Evolutionary conservation across 2,888 invertebrate species (phyloP).

Genomic region (Pseudolycoriella hygida): DNA sequence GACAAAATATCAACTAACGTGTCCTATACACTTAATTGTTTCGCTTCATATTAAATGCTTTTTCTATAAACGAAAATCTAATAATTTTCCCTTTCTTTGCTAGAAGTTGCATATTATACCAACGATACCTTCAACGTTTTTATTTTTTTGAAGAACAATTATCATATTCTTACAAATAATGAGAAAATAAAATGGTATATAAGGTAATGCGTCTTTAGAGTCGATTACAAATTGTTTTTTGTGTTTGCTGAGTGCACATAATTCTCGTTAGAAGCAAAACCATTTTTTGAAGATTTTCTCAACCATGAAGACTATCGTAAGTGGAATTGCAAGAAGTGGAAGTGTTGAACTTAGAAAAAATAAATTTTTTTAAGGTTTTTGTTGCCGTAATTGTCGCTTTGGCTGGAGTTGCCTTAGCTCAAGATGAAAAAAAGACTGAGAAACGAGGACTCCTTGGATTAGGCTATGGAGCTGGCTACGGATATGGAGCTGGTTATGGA

Average conservation of each 20-base stretch:
- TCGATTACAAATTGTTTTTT: not conserved
- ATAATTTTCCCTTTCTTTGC: constrained; percentile 4
- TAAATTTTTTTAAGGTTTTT: too few relatives aligned
- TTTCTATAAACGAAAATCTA: not conserved
- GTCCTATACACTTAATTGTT: too few relatives aligned
- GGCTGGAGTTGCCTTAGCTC: not conserved
- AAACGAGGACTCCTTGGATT: constrained; percentile 4
- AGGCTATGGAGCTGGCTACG: not conserved
- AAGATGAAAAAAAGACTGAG: constrained; percentile 4
- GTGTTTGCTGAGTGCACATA: not conserved
- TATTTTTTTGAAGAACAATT: not conserved
- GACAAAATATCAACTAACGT: too few relatives aligned
- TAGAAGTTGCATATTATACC: not conserved
- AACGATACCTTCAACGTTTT: not conserved
- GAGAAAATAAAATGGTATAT: not conserved
- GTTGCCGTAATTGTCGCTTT: not conserved
- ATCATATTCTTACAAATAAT: not conserved
- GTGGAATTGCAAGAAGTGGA: too few relatives aligned
- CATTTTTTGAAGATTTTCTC: not conserved
- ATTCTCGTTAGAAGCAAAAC: not conserved
- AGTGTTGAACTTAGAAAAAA: too few relatives aligned
- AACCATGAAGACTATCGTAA: not conserved
- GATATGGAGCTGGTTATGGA: not conserved
- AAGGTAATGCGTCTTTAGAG: not conserved
- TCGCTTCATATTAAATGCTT: too few relatives aligned